phyloP scores from a whole-genome alignment of 2,888 invertebrate genomes.

The Keiferia lycopersicella region DNA sequence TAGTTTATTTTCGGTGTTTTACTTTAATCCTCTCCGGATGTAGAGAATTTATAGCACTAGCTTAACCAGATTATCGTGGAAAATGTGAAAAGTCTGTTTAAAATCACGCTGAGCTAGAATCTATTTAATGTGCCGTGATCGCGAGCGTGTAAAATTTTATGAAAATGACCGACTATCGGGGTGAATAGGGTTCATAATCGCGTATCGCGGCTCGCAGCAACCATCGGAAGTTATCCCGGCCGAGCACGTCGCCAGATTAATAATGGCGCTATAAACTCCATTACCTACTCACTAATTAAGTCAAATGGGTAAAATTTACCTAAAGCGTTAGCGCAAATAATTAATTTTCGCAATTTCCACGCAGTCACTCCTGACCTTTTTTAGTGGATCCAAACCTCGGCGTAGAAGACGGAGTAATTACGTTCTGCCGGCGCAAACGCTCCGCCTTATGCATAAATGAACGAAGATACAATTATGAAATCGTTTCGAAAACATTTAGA shows the following conservation, averaged over 20 bases:
- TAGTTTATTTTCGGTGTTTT: not conserved
- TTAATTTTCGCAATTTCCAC: slow-evolving; percentile 47
- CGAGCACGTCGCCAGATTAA: slow-evolving; percentile 61
- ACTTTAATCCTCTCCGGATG: not conserved
- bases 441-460: slow-evolving; percentile 3
- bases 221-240: slow-evolving; percentile 47
- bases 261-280: slow-evolving; percentile 66
- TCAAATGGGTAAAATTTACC: slow-evolving; percentile 68
- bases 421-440: not conserved
- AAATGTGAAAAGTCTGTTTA: slow-evolving; percentile 8
- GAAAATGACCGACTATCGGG: slow-evolving; percentile 31
- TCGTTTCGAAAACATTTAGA: not conserved
- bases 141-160: slow-evolving; percentile 27
- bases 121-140: not conserved
- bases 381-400: not conserved
- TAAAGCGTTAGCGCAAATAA: slow-evolving; percentile 57
- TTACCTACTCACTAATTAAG: slow-evolving; percentile 70
- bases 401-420: slow-evolving; percentile 19
- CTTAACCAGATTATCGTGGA: not conserved
- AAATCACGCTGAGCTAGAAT: slow-evolving; percentile 8
- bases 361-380: slow-evolving; percentile 14
- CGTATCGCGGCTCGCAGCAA: slow-evolving; percentile 39
- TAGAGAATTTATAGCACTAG: not conserved
- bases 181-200: slow-evolving; percentile 40
- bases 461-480: slow-evolving; percentile 6